Evolutionary conservation across 2,113 vertebrate genomes (phyloP), one percentile per base, ranked within the genome.

Genomic region (Nothobranchius kuhntae): DNA sequence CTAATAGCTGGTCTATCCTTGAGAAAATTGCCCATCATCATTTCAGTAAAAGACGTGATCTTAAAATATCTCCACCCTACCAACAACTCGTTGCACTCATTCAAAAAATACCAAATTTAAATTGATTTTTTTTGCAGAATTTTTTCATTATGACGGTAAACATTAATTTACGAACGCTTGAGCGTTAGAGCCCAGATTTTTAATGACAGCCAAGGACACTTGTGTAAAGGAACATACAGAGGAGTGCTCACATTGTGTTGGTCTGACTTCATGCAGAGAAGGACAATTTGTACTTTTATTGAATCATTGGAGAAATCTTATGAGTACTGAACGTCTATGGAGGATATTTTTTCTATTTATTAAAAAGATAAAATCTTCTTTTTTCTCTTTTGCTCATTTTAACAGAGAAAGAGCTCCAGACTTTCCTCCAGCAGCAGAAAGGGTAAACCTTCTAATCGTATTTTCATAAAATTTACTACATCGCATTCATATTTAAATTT

Each of bases 1-100:
- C 75, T 90, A 90, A 89, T 89, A 77, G 87, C 81, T 13, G 55
- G 66, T 64, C 61, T 82, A 87, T 89, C 90, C 87, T 89, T 89
- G 85, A 89, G 85, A 82, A 83, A 89, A 89, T 79, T 83, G 64
- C 61, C 84, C 66, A 63, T 86, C 77, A 85, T 79, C 78, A 72
- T 79, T 78, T 9, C 51, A 73, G 65, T 58, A 62, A 80, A 57
- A 83, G 51, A 51, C 60, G 83, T 51, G 12, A 72, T 46, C 62
- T 59, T 62, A 65, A 85, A 75, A 82, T 80, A 78, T 70, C 42
- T 21, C 24, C 0, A 55, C 61, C 36, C 4, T 12, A 66, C 57
- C 40, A 40, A 68, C 73, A 68, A 64, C 38, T 74, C 68, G 53
- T 76, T 78, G 3, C 4, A 61, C 86, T 65, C 72, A 55, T 45